Conservation (phyloP, 1,140 invertebrate species). For the Planococcus citri region DNA sequence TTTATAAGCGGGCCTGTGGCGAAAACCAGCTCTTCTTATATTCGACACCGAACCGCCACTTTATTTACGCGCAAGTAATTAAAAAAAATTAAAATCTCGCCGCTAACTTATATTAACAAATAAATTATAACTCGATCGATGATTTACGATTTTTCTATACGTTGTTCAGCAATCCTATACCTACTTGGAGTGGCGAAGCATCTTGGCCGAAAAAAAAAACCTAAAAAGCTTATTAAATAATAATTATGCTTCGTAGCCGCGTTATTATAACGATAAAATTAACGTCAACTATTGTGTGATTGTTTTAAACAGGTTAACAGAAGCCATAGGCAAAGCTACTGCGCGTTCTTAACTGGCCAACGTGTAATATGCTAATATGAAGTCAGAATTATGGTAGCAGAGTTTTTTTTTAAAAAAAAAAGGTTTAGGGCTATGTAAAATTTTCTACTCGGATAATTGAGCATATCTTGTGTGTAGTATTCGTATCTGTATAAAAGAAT, state of each 20-base stretch:
- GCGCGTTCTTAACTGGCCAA: background rate
- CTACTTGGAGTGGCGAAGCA: background rate
- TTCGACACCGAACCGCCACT: background rate
- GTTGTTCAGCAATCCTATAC: background rate
- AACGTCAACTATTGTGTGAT: conserved; percentile 6
- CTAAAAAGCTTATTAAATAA: background rate
- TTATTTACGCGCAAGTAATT: background rate
- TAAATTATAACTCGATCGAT: background rate
- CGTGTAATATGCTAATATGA: conserved; percentile 1
- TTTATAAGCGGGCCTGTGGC: too few species aligned
- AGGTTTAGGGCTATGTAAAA: background rate
- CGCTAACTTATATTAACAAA: background rate
- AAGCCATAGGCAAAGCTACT: background rate
- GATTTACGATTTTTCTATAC: background rate
- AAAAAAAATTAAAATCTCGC: background rate
- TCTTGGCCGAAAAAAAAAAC: background rate
- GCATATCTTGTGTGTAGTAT: too few species aligned
- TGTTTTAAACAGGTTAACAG: conserved; percentile 3
- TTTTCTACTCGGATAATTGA: background rate
- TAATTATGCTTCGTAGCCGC: background rate
- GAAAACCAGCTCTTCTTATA: background rate
- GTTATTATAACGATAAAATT: conserved; percentile 1
- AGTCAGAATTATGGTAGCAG: background rate
- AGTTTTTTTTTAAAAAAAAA: too few species aligned
- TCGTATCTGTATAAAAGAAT: background rate